Evolutionary conservation across 2,797 vertebrate species (phyloP), one percentile per base, ranked within the genome.

Genomic region (Coendou prehensilis): DNA sequence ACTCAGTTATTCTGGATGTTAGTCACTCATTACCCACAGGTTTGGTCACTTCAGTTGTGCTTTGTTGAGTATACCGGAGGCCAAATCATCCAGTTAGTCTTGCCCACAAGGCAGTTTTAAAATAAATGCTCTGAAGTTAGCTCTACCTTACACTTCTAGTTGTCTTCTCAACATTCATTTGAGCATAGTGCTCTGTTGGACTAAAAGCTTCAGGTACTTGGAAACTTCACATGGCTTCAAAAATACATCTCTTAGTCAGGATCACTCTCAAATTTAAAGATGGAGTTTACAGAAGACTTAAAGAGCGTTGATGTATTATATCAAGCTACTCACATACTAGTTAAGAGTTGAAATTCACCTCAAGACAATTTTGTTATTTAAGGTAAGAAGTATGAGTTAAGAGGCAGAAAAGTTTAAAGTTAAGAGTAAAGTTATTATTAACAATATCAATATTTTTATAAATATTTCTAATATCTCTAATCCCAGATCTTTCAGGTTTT

Each of bases 101-200:
- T 91, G 87, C 15, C 26, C 76, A 80, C 37, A 59, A 67, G 23
- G 26, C 45, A 80, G 50, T 88, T 96, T 91, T 73, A 84, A 95
- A 95, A 82, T 84, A 89, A 96, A 94, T 89, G 52, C 15, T 82
- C 76, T 67, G 52, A 87, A 63, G 56, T 80, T 73, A 67, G n/a
- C 33, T 10, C 54, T 61, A 56, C 50, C 54, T 54, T 69, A 81
- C 73, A 50, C 73, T 94, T 71, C 57, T 75, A 63, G 64, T 73
- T 71, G 5, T 89, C 52, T 88, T 93, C 57, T 78, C 3, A 41
- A 8, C 2, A 26, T n/a, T 67, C 88, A 81, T 59, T 80, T 79
- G 52, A 89, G 73, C 28, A 76, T 56, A 94, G 88, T 73, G 18
- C 37, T 94, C 2, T 9, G 3, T 79, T 85, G 63, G 15, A 59